Conservation (phyloP, 2,113 vertebrate genomes). For the Edolisoma coerulescens region DNA sequence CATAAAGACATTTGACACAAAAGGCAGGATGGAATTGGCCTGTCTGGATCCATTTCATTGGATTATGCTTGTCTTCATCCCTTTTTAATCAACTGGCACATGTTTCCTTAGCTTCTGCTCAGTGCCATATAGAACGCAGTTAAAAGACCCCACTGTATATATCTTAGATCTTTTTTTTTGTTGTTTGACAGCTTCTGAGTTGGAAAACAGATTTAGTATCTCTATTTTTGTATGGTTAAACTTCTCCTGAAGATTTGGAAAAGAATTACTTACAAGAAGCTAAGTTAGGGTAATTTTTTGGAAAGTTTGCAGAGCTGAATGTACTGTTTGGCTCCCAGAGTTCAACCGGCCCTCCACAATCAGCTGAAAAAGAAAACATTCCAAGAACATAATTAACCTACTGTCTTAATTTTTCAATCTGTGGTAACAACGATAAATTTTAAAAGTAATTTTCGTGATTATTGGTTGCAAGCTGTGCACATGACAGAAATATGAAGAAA, state of each 20-base stretch:
- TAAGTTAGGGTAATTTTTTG: constrained; percentile 76
- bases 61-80: background rate
- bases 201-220: background rate
- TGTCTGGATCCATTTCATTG: background rate
- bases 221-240: background rate
- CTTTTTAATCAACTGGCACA: background rate
- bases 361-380: constrained; percentile 72
- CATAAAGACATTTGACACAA: background rate
- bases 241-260: background rate
- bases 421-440: background rate
- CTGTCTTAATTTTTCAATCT: background rate
- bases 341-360: constrained; percentile 89
- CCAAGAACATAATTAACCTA: background rate
- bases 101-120: background rate
- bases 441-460: background rate
- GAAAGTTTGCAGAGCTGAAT: constrained; percentile 87
- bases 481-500: background rate
- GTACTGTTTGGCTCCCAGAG: constrained; percentile 86
- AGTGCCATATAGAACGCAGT: background rate
- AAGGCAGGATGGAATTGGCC: background rate
- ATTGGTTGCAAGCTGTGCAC: background rate
- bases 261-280: constrained; percentile 82
- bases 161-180: background rate
- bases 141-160: background rate
- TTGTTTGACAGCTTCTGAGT: background rate